Conservation (phyloP, 2,797 vertebrate genomes). For the Galago senegalensis region DNA sequence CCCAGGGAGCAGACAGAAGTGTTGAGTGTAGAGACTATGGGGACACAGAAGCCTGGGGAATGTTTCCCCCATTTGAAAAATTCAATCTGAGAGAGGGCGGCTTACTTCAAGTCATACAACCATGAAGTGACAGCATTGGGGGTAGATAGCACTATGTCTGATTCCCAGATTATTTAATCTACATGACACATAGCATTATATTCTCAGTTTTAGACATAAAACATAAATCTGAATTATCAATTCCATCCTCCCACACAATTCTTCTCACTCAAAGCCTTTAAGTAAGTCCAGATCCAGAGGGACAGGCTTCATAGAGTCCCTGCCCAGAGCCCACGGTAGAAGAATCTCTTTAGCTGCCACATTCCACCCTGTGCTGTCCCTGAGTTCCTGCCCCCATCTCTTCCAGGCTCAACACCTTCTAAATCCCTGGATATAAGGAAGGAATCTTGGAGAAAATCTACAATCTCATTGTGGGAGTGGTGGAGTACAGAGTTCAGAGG, state of each 20-base stretch:
- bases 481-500: not conserved
- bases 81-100: not conserved
- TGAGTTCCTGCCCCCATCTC: not conserved
- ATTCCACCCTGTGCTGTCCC: not conserved
- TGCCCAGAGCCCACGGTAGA: not conserved
- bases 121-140: constrained; percentile 40
- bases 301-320: not conserved
- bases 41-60: not conserved
- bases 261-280: constrained; percentile 47
- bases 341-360: not conserved
- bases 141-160: not conserved
- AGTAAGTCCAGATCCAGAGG: not conserved
- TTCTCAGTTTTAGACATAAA: constrained; percentile 58
- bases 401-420: constrained; percentile 46
- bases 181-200: constrained; percentile 35
- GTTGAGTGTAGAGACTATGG: not conserved
- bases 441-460: constrained; percentile 28
- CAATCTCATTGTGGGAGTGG: not conserved
- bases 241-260: constrained; percentile 11
- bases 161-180: constrained; percentile 53
- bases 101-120: constrained; percentile 49
- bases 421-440: constrained; percentile 45
- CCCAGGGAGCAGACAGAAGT: not conserved
- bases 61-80: not conserved
- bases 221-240: constrained; percentile 5